These are phyloP conservation scores for Tachina grossa DNA, from an alignment of 2,888 invertebrate species.

Conservation along the genomic window DNA sequence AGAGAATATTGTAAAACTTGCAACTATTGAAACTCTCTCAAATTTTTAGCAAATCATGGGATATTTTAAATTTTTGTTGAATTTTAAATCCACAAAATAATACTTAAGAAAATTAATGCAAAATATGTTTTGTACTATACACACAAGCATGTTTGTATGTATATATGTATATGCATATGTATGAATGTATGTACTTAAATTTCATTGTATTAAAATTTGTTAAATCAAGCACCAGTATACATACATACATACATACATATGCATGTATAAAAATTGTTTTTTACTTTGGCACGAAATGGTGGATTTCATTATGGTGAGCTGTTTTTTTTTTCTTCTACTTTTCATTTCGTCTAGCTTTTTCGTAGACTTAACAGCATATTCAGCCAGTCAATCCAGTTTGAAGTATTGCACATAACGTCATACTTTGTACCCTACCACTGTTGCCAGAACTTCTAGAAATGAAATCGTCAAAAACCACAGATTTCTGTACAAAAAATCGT, in stretches of 20 bases:
- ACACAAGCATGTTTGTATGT: background rate
- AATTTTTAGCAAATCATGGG: constrained; percentile 63
- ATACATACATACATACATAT: background rate
- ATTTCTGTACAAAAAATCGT: too few relatives aligned
- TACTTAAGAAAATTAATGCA: background rate
- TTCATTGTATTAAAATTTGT: background rate
- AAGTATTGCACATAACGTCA: constrained; percentile 50
- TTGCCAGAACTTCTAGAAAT: too few relatives aligned
- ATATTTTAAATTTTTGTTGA: constrained; percentile 12
- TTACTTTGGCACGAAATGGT: constrained; percentile 47
- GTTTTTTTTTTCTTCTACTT: constrained; percentile 27
- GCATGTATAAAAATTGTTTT: background rate
- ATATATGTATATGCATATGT: background rate
- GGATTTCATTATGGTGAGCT: constrained; percentile 48
- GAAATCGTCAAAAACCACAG: too few relatives aligned
- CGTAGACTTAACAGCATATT: constrained; percentile 47
- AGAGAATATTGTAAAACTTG: background rate
- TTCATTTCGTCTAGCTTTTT: constrained; percentile 53
- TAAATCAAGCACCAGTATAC: background rate
- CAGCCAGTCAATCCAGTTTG: constrained; percentile 18
- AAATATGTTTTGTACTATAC: background rate
- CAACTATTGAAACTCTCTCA: constrained; percentile 53
- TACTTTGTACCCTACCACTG: constrained; percentile 19
- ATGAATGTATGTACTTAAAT: background rate
- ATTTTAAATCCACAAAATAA: constrained; percentile 12